Conservation (phyloP, 2,113 vertebrate genomes). For the Pelmatolapia mariae region DNA sequence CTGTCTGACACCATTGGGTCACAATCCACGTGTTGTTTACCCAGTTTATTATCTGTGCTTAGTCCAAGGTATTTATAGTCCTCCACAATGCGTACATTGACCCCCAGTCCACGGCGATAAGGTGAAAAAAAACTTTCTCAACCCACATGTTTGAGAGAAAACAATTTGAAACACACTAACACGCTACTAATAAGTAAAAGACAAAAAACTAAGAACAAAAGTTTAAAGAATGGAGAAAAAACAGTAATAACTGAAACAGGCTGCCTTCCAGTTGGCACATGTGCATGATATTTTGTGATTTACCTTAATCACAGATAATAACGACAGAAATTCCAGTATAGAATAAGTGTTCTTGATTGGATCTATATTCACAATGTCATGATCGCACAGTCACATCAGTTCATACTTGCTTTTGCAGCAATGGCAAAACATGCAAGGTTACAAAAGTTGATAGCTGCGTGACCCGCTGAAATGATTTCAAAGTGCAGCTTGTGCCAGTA, state of each 20-base stretch:
- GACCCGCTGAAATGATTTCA: background rate
- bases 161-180: background rate
- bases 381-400: background rate
- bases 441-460: background rate
- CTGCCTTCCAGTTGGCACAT: background rate
- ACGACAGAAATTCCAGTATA: background rate
- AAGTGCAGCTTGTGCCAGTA: background rate
- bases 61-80: background rate
- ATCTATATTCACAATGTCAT: background rate
- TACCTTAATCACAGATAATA: background rate
- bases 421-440: background rate
- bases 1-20: background rate
- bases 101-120: rapidly evolving
- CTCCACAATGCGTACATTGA: background rate
- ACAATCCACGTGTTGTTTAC: background rate
- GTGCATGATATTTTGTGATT: background rate
- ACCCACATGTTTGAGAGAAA: background rate
- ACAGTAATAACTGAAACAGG: background rate
- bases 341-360: background rate
- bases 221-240: background rate
- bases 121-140: background rate
- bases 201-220: background rate
- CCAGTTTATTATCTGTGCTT: background rate
- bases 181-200: background rate
- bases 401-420: background rate